phyloP scores from a whole-genome alignment of 2,797 vertebrate genomes.

The Argyrosomus regius region DNA sequence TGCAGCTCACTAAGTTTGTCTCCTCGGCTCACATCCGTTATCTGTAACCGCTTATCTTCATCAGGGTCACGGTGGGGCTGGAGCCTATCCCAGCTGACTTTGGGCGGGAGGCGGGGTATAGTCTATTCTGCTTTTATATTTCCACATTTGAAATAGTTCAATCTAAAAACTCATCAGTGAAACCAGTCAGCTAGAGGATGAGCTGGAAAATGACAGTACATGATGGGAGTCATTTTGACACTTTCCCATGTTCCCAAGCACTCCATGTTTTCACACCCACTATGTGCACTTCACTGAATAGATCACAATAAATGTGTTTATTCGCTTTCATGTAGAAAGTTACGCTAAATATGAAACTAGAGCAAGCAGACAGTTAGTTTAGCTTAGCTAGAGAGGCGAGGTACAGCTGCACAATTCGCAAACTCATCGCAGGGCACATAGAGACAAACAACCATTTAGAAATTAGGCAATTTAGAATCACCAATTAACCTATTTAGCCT shows the following conservation, averaged over 20 bases:
- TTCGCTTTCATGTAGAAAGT: not conserved
- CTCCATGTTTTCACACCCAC: constrained; percentile 8
- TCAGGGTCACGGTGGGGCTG: no score
- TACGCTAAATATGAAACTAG: not conserved
- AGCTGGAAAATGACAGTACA: not conserved
- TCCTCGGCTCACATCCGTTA: no score
- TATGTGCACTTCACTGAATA: not conserved
- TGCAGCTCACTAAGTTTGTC: not conserved
- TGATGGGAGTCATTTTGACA: not conserved
- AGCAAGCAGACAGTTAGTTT: not conserved
- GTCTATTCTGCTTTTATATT: not conserved
- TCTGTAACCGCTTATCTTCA: no score
- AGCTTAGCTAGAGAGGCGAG: not conserved
- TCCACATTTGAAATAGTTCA: not conserved
- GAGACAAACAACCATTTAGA: no score
- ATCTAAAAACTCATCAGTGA: constrained; percentile 9
- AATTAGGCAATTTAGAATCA: no score
- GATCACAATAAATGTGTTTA: not conserved
- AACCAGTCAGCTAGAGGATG: not conserved
- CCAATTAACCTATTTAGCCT: no score
- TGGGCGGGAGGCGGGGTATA: no score
- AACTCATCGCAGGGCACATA: no score
- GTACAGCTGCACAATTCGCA: no score
- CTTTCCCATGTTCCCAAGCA: not conserved
- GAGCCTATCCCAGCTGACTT: no score